phyloP scores from a whole-genome alignment of 2,113 vertebrate genomes.

The Tachuris rubrigastra region DNA sequence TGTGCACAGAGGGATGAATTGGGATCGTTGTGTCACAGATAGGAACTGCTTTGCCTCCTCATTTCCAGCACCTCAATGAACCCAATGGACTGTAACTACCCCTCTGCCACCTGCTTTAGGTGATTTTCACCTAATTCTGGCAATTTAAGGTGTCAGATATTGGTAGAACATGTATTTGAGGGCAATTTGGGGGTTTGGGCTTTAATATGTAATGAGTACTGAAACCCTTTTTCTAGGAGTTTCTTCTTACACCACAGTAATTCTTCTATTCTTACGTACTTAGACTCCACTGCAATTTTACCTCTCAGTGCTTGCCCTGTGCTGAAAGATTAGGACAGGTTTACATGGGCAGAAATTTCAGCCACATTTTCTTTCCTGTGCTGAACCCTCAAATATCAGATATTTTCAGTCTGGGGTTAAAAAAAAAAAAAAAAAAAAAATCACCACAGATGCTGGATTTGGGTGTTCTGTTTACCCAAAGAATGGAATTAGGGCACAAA shows the following conservation, averaged over 20 bases:
- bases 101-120: not conserved
- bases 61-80: not conserved
- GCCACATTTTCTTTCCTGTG: not conserved
- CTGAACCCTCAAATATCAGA: not conserved
- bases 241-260: not conserved
- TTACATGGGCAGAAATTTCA: not conserved
- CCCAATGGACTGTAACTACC: not conserved
- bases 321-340: not conserved
- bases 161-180: not conserved
- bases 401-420: not conserved
- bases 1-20: not conserved
- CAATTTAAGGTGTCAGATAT: not conserved
- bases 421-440: not conserved
- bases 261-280: not conserved
- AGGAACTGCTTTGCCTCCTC: not conserved
- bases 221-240: not conserved
- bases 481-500: not conserved
- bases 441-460: not conserved
- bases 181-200: rapidly evolving
- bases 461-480: not conserved
- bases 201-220: not conserved
- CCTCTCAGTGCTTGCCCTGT: not conserved
- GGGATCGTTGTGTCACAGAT: not conserved
- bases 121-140: not conserved
- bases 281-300: not conserved